Evolutionary conservation across 2,797 vertebrate species (phyloP).

Genomic region (Eulemur albifrons): DNA sequence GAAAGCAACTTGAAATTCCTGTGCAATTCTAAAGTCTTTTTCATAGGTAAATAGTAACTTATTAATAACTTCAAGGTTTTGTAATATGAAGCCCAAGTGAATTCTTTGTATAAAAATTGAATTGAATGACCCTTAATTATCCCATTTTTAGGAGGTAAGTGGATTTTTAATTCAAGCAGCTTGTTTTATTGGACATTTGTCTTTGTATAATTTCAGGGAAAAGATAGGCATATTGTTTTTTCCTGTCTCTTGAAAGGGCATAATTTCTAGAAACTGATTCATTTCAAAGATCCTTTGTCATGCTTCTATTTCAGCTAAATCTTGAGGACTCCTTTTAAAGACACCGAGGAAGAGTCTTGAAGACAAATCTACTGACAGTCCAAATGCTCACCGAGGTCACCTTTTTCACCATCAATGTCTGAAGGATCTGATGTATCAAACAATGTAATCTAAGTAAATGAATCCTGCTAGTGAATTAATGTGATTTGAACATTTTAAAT

Average conservation of each 20-base stretch:
- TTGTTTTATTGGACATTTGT: slow-evolving; percentile 27
- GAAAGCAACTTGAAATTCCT: neutral
- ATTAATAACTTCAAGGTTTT: neutral
- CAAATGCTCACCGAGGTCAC: neutral
- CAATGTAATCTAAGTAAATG: neutral
- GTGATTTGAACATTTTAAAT: neutral
- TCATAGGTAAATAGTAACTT: neutral
- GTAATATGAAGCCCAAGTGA: neutral
- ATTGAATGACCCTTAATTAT: slow-evolving; percentile 38
- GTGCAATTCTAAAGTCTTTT: neutral
- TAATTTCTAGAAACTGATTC: neutral
- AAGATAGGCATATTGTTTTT: neutral
- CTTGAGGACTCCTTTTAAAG: slow-evolving; percentile 3
- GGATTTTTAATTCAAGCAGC: neutral
- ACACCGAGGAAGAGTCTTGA: neutral
- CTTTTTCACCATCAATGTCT: neutral
- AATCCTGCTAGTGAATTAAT: slow-evolving; percentile 23
- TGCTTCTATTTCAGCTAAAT: neutral
- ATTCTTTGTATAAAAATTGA: slow-evolving; percentile 46
- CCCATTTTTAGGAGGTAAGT: neutral
- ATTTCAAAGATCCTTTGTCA: neutral
- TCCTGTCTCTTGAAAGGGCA: neutral
- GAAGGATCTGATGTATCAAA: neutral
- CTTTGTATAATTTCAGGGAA: neutral
- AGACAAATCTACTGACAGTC: neutral